Evolutionary conservation across 2,797 vertebrate genomes (phyloP).

Genomic region (Gambelia wislizenii): DNA sequence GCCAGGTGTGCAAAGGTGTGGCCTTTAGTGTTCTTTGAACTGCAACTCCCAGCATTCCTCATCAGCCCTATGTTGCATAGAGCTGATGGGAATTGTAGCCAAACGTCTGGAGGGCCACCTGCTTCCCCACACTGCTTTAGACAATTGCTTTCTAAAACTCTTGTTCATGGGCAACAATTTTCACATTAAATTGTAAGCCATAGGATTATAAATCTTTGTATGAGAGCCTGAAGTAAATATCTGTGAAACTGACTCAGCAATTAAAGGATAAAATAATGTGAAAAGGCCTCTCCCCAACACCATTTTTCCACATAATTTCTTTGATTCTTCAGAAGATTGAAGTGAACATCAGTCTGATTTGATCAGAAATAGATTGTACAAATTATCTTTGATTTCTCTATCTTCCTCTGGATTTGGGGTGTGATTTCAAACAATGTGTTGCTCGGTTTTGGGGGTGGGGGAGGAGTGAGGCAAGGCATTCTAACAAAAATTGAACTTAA

Average conservation of each 20-base stretch:
- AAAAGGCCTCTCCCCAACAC: not conserved
- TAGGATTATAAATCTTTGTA: not conserved
- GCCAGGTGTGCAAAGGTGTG: too few relatives aligned
- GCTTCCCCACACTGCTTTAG: not conserved
- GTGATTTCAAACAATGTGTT: not conserved
- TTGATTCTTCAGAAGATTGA: not conserved
- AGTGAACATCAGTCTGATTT: not conserved
- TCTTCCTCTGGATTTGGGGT: not conserved
- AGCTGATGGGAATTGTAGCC: too few relatives aligned
- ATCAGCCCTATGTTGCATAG: too few relatives aligned
- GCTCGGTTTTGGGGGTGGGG: too few relatives aligned
- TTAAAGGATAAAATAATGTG: not conserved
- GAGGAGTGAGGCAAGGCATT: too few relatives aligned
- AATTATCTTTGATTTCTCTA: not conserved
- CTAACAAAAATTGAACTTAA: too few relatives aligned
- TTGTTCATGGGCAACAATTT: not conserved
- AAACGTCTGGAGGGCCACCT: too few relatives aligned
- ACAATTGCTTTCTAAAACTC: not conserved
- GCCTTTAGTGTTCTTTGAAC: too few relatives aligned
- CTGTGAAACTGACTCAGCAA: not conserved
- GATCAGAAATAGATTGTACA: not conserved
- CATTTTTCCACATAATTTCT: not conserved
- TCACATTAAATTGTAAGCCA: not conserved
- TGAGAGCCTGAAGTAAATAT: not conserved
- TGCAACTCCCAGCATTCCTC: too few relatives aligned